A percentile compares a stretch with the other conserved stretches of the same genome.
Conservation (phyloP, 23 tunicate species). For the Trididemnum miniatum region DNA sequence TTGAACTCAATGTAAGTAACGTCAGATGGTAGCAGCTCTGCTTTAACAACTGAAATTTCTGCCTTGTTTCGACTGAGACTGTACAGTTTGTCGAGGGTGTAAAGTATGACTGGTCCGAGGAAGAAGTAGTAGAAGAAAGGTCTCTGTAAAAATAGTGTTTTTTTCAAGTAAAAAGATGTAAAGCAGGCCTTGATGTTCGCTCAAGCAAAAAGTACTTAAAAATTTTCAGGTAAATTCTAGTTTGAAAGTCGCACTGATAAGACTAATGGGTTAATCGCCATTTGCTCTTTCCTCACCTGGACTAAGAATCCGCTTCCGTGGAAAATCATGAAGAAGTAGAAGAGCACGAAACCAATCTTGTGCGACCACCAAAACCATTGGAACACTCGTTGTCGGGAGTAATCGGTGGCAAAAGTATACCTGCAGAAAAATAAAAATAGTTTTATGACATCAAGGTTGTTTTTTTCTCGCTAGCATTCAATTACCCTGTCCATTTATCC, state of each 20-base stretch:
- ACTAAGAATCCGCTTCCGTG: conserved; percentile 85
- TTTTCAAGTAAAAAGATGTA: too few relatives aligned
- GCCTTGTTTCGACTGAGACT: conserved; percentile 66
- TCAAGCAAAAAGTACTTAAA: too few relatives aligned
- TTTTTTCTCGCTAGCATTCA: too few relatives aligned
- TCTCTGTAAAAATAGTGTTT: conserved; percentile 30
- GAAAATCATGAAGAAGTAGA: conserved; percentile 70
- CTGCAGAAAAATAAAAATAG: conserved; percentile 18
- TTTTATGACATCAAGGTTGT: too few relatives aligned
- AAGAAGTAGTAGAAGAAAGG: conserved; percentile 87
- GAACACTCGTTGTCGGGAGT: conserved; percentile 58
- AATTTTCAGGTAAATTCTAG: too few relatives aligned
- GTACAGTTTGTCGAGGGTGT: conserved; percentile 82
- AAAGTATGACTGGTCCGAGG: conserved; percentile 81
- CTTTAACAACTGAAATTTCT: conserved; percentile 74
- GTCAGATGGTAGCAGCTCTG: conserved; percentile 79
- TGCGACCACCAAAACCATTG: conserved; percentile 90
- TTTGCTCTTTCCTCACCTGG: conserved; percentile 62
- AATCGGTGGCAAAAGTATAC: conserved; percentile 79
- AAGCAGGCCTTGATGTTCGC: too few relatives aligned
- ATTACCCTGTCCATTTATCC: too few relatives aligned
- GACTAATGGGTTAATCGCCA: too few relatives aligned
- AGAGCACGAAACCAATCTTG: conserved; percentile 53
- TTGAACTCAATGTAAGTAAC: conserved; percentile 84
- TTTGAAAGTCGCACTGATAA: too few relatives aligned